These are phyloP conservation scores for Apostichopus leukothele DNA, from an alignment of 53 echinoderm and acorn worm species.

Conservation along the genomic window DNA sequence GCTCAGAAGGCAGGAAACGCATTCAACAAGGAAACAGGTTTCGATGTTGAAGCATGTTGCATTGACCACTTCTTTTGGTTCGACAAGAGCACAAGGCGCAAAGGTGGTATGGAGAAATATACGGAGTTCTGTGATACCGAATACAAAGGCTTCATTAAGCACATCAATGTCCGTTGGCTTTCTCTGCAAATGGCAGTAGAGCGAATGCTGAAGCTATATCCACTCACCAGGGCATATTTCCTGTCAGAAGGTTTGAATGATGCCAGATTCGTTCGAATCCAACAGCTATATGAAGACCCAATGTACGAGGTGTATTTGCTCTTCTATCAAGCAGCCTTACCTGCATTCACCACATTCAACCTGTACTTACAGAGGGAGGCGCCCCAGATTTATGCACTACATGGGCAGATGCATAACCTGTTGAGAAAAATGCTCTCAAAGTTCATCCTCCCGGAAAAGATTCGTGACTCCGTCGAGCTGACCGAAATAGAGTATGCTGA, in stretches of 20 bases:
- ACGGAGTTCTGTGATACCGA: conserved; percentile 17
- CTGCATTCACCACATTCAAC: conserved; percentile 35
- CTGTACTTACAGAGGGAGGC: conserved; percentile 32
- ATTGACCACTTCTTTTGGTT: conserved; percentile 24
- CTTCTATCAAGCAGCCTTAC: conserved; percentile 38
- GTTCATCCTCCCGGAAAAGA: conserved; percentile 3
- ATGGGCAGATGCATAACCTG: conserved; percentile 36
- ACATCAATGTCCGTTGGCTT: conserved; percentile 6
- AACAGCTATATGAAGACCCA: too few relatives aligned
- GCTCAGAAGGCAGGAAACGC: conserved; percentile 22
- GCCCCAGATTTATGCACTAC: conserved; percentile 18
- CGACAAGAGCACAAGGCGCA: background rate
- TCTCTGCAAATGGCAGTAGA: background rate
- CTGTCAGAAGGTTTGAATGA: too few relatives aligned
- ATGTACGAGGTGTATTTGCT: conserved; percentile 17
- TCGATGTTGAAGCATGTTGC: conserved; percentile 2
- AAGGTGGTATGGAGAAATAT: conserved; percentile 5
- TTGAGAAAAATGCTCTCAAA: background rate
- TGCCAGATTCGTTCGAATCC: too few relatives aligned
- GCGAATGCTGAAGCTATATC: too few relatives aligned
- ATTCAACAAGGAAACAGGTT: background rate
- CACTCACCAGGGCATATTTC: too few relatives aligned
- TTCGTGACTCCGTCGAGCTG: conserved; percentile 3
- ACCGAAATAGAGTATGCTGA: background rate
- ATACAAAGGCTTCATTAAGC: background rate